These are phyloP conservation scores for Rhopilema esculentum DNA, from an alignment of 30 jellyfish, hydroid and myxozoan species.

Conservation along the genomic window DNA sequence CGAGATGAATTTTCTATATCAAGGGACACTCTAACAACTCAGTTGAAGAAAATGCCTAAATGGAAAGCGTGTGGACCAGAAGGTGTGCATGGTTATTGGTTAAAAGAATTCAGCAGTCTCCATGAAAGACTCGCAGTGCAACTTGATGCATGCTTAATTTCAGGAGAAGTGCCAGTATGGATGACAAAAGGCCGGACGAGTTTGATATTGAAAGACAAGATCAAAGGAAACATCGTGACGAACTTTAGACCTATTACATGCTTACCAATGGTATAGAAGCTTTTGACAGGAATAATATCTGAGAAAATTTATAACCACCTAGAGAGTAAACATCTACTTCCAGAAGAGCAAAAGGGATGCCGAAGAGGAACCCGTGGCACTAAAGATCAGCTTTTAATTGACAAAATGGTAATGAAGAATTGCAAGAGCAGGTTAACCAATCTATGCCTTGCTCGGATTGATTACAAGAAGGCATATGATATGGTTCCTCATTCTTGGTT, in stretches of 20 bases:
- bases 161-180: constrained; percentile 5
- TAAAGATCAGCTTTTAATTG: constrained; percentile 26
- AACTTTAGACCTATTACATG: constrained; percentile 19
- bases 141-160: background rate
- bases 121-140: background rate
- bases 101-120: background rate
- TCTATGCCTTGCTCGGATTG: constrained; percentile 18
- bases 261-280: constrained; percentile 3
- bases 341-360: constrained; percentile 13
- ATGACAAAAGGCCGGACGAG: constrained; percentile 28
- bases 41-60: constrained; percentile 17
- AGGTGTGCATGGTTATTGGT: constrained; percentile 43
- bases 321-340: background rate
- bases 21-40: constrained; percentile 5
- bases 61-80: constrained; percentile 14
- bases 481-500: constrained; percentile 52
- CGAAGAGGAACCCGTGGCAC: constrained; percentile 1
- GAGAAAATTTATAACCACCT: background rate
- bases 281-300: background rate
- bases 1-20: constrained; percentile 17
- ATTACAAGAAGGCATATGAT: constrained; percentile 41
- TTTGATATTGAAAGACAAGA: constrained; percentile 37
- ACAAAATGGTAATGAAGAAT: background rate
- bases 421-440: background rate
- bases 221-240: constrained; percentile 13